These are phyloP conservation scores for Clarias platycephalus DNA, from an alignment of 2,797 vertebrate genomes.

Conservation along the genomic window DNA sequence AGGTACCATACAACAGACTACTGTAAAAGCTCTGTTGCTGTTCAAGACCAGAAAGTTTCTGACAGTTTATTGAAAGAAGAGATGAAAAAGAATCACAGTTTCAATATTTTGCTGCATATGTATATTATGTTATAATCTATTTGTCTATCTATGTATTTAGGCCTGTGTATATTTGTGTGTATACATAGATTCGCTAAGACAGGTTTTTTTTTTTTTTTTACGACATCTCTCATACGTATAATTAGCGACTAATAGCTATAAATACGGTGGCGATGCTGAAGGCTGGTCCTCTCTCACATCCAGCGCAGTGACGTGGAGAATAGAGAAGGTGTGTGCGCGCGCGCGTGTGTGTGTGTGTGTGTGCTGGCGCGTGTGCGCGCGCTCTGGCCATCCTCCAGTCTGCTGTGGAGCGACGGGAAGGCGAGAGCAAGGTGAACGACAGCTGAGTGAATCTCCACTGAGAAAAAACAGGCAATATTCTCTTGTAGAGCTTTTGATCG, in stretches of 20 bases:
- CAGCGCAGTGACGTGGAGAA: slow-evolving; percentile 19
- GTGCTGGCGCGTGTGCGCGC: background rate
- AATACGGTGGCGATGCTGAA: background rate
- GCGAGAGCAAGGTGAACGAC: slow-evolving; percentile 13
- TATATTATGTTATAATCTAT: too few species aligned
- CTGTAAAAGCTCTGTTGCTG: background rate
- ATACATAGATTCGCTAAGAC: background rate
- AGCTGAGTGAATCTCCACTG: background rate
- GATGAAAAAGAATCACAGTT: background rate
- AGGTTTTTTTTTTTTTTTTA: background rate
- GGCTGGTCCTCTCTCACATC: slow-evolving; percentile 22
- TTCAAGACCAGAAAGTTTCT: background rate
- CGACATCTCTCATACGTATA: background rate
- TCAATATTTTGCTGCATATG: background rate
- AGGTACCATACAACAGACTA: background rate
- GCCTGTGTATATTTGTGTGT: too few species aligned
- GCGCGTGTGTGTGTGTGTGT: background rate
- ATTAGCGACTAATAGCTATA: background rate
- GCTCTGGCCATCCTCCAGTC: slow-evolving; percentile 9
- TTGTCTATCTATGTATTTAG: too few species aligned
- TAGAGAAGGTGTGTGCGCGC: background rate
- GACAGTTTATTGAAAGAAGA: background rate
- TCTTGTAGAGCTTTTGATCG: background rate
- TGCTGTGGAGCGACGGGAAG: slow-evolving; percentile 21
- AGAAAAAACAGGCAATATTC: background rate